phyloP scores from a whole-genome alignment of 2,113 vertebrate genomes.

The Chlamydotis undulata region DNA sequence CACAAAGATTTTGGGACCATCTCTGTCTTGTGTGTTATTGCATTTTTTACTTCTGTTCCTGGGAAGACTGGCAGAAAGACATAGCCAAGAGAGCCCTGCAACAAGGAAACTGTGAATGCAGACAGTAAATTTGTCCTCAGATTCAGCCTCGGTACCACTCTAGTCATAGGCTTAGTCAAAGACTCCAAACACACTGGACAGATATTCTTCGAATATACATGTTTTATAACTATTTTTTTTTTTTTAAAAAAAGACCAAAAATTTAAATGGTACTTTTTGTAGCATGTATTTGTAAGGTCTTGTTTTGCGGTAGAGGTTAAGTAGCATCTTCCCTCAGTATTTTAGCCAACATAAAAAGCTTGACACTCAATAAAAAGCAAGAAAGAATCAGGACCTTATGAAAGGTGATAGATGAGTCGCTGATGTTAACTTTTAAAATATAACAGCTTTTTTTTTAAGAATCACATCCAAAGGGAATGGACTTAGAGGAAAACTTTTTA shows the following conservation, averaged over 20 bases:
- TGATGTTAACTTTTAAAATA: background rate
- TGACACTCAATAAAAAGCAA: background rate
- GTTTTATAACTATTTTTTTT: background rate
- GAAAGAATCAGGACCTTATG: background rate
- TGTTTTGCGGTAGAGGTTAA: background rate
- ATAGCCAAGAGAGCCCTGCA: background rate
- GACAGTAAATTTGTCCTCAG: background rate
- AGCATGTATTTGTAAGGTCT: background rate
- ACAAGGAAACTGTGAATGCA: background rate
- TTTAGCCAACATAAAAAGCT: background rate
- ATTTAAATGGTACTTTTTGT: background rate
- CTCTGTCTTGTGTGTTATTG: background rate
- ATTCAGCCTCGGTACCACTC: background rate
- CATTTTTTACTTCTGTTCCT: background rate
- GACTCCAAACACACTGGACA: background rate
- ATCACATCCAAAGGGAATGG: background rate
- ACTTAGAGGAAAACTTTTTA: background rate
- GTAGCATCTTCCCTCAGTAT: background rate
- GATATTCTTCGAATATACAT: background rate
- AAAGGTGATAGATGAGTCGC: background rate
- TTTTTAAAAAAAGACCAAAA: background rate
- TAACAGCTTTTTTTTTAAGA: background rate
- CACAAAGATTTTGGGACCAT: background rate
- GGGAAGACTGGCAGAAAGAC: background rate
- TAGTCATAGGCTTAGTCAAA: background rate